phyloP scores from a whole-genome alignment of 1,140 invertebrate genomes.

The Eubasilissa regina region DNA sequence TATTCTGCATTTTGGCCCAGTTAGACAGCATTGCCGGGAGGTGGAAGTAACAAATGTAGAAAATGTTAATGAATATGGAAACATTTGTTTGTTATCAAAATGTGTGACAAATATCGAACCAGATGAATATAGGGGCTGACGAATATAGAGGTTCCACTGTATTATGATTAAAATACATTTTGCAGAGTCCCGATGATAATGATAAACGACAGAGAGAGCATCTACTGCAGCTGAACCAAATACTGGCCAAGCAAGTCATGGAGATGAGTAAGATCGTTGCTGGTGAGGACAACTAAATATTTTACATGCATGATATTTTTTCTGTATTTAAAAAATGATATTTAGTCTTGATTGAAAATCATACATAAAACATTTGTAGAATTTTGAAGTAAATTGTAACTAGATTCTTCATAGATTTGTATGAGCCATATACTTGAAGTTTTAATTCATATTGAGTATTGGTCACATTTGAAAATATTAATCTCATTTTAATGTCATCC shows the following conservation, averaged over 20 bases:
- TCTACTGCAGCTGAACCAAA: conserved; percentile 90
- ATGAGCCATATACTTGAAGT: conserved; percentile 30
- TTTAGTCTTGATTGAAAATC: conserved; percentile 25
- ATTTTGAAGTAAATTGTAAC: conserved; percentile 46
- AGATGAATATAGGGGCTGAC: too few relatives aligned
- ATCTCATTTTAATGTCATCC: too few relatives aligned
- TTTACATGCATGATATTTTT: conserved; percentile 54
- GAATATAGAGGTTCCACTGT: too few relatives aligned
- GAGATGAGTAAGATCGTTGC: conserved; percentile 94
- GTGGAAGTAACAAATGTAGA: too few relatives aligned
- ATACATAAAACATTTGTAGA: conserved; percentile 8
- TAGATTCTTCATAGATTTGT: conserved; percentile 39
- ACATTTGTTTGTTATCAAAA: too few relatives aligned
- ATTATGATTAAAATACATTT: neutral
- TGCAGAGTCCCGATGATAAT: conserved; percentile 79
- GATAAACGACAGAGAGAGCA: conserved; percentile 91
- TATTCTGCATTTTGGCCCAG: too few relatives aligned
- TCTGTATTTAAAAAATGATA: conserved; percentile 30
- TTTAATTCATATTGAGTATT: conserved; percentile 10
- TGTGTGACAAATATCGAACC: too few relatives aligned
- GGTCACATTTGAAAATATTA: conserved; percentile 3
- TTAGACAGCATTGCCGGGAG: too few relatives aligned
- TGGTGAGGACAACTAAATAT: conserved; percentile 76
- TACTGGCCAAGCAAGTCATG: conserved; percentile 93
- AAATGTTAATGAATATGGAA: too few relatives aligned